Evolutionary conservation across 1,140 invertebrate genomes (phyloP).

Genomic region (Ceratina japonica): DNA sequence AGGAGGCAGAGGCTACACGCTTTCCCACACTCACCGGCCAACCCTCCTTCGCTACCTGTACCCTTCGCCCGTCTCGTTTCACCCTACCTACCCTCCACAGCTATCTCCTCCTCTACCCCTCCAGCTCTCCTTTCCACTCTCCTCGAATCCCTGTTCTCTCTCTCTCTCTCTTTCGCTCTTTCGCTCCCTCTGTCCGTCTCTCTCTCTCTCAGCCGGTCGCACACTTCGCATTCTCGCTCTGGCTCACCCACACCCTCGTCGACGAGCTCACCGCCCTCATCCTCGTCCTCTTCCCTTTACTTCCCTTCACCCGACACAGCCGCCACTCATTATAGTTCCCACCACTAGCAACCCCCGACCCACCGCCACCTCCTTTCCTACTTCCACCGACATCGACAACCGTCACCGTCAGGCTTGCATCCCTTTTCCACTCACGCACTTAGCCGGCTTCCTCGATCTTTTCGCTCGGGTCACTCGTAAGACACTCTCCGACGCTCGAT

Average conservation of each 20-base stretch:
- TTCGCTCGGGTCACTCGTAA: constrained; percentile 41
- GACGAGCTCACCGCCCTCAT: constrained; percentile 38
- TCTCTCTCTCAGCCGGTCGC: constrained; percentile 1
- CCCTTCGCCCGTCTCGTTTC: constrained; percentile 50
- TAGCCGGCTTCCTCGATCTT: constrained; percentile 56
- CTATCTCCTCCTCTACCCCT: constrained; percentile 38
- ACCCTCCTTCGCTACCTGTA: constrained; percentile 43
- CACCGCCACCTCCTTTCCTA: constrained; percentile 64
- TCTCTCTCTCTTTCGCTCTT: background rate
- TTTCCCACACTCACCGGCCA: constrained; percentile 63
- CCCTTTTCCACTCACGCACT: constrained; percentile 53
- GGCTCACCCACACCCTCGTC: constrained; percentile 28
- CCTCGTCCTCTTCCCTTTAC: constrained; percentile 41
- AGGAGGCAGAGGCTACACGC: constrained; percentile 64
- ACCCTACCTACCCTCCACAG: constrained; percentile 47
- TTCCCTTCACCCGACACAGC: constrained; percentile 57
- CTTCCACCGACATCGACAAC: constrained; percentile 51
- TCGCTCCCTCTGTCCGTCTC: constrained; percentile 10
- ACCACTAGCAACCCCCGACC: constrained; percentile 59
- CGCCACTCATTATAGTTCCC: constrained; percentile 76
- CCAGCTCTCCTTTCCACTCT: constrained; percentile 10
- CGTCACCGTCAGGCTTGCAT: constrained; percentile 48
- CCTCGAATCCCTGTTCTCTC: constrained; percentile 14
- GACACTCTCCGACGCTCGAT: constrained; percentile 36
- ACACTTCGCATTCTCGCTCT: constrained; percentile 12